These are phyloP conservation scores for Pseudoatta argentina DNA, from an alignment of 1,140 invertebrate genomes.

Conservation along the genomic window DNA sequence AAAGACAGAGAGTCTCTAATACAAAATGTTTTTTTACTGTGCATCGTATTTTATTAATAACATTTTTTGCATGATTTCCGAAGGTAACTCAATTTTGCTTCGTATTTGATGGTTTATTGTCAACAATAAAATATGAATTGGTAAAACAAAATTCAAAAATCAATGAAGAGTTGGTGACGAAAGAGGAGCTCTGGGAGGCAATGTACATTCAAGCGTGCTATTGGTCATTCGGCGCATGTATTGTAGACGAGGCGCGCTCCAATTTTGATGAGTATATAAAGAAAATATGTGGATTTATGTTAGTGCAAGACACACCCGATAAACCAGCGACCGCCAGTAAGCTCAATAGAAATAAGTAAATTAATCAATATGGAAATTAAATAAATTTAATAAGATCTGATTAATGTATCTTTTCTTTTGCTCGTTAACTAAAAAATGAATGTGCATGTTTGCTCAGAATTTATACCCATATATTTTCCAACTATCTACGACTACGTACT, in stretches of 20 bases:
- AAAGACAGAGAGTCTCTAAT: too few relatives aligned
- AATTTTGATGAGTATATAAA: slow-evolving; percentile 94
- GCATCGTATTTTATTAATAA: neutral
- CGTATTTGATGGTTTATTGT: slow-evolving; percentile 91
- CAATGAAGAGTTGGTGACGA: slow-evolving; percentile 58
- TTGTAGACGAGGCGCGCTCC: slow-evolving; percentile 89
- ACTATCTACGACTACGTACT: slow-evolving; percentile 94
- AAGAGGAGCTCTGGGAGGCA: slow-evolving; percentile 81
- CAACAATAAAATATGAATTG: slow-evolving; percentile 81
- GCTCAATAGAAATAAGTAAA: slow-evolving; percentile 43
- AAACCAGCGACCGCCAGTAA: slow-evolving; percentile 89
- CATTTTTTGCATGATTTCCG: neutral
- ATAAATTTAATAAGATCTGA: slow-evolving; percentile 10
- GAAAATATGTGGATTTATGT: slow-evolving; percentile 90
- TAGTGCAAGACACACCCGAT: slow-evolving; percentile 88
- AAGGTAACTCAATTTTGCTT: slow-evolving; percentile 93
- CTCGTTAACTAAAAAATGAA: neutral
- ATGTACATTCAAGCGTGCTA: slow-evolving; percentile 90
- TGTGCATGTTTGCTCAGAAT: slow-evolving; percentile 83
- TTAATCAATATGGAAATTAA: neutral
- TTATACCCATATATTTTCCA: slow-evolving; percentile 89
- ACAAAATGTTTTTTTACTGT: neutral
- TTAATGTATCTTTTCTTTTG: neutral
- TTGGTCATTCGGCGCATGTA: slow-evolving; percentile 93
- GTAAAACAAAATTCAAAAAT: slow-evolving; percentile 19